phyloP scores from a whole-genome alignment of 2,113 vertebrate species.

The Odocoileus virginianus region DNA sequence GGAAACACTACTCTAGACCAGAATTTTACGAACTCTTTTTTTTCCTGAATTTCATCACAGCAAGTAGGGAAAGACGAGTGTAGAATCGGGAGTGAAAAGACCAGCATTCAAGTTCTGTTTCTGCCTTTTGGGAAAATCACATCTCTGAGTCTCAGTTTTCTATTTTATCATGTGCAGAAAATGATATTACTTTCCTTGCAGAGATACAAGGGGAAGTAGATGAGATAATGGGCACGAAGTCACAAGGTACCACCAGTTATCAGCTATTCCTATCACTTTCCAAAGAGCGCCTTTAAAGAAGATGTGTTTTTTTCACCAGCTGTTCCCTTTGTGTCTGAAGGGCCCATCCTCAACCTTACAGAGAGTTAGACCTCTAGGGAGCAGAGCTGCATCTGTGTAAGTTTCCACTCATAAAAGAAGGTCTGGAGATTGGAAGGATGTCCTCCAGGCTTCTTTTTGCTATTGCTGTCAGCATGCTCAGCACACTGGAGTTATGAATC shows the following conservation, averaged over 20 bases:
- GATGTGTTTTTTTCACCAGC: not conserved
- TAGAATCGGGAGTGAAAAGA: not conserved
- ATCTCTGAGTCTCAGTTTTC: not conserved
- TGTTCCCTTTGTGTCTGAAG: not conserved
- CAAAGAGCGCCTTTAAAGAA: not conserved
- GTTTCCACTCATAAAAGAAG: constrained; percentile 19
- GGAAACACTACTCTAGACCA: not conserved
- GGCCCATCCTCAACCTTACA: not conserved
- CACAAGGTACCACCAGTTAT: not conserved
- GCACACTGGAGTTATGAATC: constrained; percentile 27
- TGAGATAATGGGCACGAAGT: not conserved
- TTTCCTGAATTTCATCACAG: not conserved
- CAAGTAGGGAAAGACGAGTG: not conserved
- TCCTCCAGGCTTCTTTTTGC: constrained; percentile 1
- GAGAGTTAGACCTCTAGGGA: not conserved
- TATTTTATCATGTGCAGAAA: constrained; percentile 3
- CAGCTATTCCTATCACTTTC: not conserved
- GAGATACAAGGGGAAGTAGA: not conserved
- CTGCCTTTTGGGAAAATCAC: not conserved
- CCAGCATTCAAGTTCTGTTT: not conserved
- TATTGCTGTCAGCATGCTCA: not conserved
- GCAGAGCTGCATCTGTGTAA: not conserved
- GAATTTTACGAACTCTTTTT: not conserved
- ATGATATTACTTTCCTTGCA: not conserved
- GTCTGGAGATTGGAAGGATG: not conserved